These are phyloP conservation scores for Tetragnatha versicolor DNA, from an alignment of 1,140 invertebrate genomes.

Conservation along the genomic window DNA sequence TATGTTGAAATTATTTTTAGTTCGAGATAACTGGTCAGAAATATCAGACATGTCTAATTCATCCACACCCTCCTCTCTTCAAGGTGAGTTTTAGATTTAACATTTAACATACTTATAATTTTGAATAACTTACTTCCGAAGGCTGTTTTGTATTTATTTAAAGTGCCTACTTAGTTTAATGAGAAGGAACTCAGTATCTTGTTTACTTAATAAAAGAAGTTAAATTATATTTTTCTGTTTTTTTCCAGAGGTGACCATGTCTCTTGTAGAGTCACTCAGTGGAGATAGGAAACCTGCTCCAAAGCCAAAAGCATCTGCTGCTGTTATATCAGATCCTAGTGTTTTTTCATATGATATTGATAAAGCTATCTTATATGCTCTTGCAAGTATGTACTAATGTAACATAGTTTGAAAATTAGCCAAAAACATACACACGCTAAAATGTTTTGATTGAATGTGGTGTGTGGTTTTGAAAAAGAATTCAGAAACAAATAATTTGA, in stretches of 20 bases:
- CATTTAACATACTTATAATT: too few relatives aligned
- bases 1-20: conserved; percentile 64
- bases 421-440: too few relatives aligned
- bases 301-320: not conserved
- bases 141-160: not conserved
- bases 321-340: conserved; percentile 41
- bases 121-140: too few relatives aligned
- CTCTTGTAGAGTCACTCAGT: conserved; percentile 24
- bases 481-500: too few relatives aligned
- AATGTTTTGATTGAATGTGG: too few relatives aligned
- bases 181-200: not conserved
- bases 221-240: not conserved
- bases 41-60: conserved; percentile 84
- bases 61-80: conserved; percentile 69
- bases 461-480: too few relatives aligned
- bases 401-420: too few relatives aligned
- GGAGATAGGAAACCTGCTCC: not conserved
- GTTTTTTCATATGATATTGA: conserved; percentile 73
- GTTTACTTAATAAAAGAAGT: too few relatives aligned
- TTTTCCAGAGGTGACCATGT: conserved; percentile 25
- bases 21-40: conserved; percentile 82
- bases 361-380: conserved; percentile 87
- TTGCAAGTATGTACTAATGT: conserved; percentile 74
- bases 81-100: conserved; percentile 62
- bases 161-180: not conserved